Conservation (phyloP, 2,113 vertebrate species). For the Ranitomeya variabilis region DNA sequence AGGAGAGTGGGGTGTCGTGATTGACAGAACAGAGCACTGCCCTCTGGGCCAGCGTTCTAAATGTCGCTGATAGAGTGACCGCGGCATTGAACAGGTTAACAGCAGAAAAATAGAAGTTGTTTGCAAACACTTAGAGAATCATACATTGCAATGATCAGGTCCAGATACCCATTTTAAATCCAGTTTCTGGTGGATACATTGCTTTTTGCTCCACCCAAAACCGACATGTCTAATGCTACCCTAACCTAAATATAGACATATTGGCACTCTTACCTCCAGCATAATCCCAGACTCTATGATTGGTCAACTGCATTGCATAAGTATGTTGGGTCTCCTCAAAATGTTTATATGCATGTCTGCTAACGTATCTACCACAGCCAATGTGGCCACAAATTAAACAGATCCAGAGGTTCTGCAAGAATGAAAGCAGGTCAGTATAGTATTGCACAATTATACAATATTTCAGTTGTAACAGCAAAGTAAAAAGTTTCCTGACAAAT, state of each 20-base stretch:
- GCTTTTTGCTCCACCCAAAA: neutral
- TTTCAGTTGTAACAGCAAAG: neutral
- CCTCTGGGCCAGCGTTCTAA: no score
- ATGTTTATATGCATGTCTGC: conserved; percentile 95
- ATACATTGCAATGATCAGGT: neutral
- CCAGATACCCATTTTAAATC: neutral
- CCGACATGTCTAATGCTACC: conserved; percentile 25
- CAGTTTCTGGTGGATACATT: neutral
- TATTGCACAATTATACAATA: neutral
- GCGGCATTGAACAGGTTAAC: no score
- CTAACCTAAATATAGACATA: neutral
- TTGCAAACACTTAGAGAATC: neutral
- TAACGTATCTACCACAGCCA: conserved; percentile 94
- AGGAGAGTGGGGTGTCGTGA: no score
- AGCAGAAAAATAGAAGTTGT: neutral
- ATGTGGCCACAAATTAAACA: conserved; percentile 98
- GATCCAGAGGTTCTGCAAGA: conserved; percentile 93
- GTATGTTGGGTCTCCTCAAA: conserved; percentile 98
- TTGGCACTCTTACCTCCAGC: conserved; percentile 81
- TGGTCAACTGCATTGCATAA: conserved; percentile 97
- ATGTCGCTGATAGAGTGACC: no score
- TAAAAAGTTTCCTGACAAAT: neutral
- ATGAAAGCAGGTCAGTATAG: neutral
- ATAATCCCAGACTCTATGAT: conserved; percentile 98
- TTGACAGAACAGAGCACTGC: no score